Evolutionary conservation across 2,113 vertebrate genomes (phyloP).

Genomic region (Perognathus longimembris): DNA sequence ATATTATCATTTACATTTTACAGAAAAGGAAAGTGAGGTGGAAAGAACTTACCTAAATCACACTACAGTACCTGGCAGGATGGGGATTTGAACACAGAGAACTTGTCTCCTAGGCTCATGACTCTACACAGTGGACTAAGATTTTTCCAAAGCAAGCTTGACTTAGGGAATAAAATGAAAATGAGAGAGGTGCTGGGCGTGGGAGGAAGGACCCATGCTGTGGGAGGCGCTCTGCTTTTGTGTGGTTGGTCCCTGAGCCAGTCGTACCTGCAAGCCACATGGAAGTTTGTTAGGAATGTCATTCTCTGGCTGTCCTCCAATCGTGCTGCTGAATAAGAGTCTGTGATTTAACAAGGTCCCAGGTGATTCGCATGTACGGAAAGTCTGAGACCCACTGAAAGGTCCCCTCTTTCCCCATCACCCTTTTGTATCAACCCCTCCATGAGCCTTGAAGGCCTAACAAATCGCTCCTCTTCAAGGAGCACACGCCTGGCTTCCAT

Average conservation of each 20-base stretch:
- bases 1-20: background rate
- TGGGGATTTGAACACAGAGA: background rate
- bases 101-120: background rate
- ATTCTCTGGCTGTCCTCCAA: background rate
- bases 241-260: background rate
- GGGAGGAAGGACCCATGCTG: fast-evolving
- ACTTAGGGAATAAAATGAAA: background rate
- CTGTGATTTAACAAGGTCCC: background rate
- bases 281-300: background rate
- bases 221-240: background rate
- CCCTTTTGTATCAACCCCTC: background rate
- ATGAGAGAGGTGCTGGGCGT: background rate
- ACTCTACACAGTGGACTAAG: no score
- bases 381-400: background rate
- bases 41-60: background rate
- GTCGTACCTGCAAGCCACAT: background rate
- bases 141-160: background rate
- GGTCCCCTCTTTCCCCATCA: background rate
- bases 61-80: background rate
- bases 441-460: background rate
- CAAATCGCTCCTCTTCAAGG: background rate
- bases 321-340: background rate
- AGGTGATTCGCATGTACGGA: background rate
- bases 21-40: background rate
- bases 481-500: background rate